A percentile compares a stretch with the other conserved stretches of the same genome.
Evolutionary conservation across 2,113 vertebrate genomes (phyloP).

Genomic region (Fulica atra): DNA sequence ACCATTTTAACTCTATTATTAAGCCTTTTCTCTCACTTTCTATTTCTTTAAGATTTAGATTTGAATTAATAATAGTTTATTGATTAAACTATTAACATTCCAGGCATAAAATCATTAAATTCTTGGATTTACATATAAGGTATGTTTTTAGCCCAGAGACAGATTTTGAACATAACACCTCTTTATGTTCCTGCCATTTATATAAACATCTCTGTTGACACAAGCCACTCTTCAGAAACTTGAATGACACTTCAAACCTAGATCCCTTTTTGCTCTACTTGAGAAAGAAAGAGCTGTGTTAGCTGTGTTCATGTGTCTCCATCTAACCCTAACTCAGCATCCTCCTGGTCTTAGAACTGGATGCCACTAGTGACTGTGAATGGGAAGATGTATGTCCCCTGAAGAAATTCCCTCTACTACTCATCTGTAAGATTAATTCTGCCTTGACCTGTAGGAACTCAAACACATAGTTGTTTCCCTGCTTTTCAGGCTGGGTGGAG

Average conservation of each 20-base stretch:
- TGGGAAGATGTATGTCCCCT: neutral
- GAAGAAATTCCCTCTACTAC: neutral
- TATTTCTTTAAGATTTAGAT: neutral
- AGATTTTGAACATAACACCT: neutral
- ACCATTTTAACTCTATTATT: neutral
- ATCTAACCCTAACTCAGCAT: neutral
- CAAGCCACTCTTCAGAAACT: neutral
- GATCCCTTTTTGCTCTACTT: neutral
- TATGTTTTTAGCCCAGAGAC: neutral
- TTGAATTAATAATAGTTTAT: neutral
- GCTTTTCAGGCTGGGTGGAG: neutral
- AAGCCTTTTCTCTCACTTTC: neutral
- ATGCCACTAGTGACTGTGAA: neutral
- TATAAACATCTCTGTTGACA: neutral
- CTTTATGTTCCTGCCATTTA: neutral
- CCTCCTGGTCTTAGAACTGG: neutral
- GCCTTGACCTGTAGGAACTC: rapidly evolving
- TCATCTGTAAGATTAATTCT: neutral
- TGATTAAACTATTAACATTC: neutral
- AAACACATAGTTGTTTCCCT: neutral
- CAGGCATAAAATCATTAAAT: neutral
- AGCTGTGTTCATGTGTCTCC: neutral
- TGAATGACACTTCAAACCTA: neutral
- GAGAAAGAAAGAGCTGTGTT: neutral
- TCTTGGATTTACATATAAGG: neutral